phyloP scores from a whole-genome alignment of 2,797 vertebrate species.

The Ambastaia sidthimunki region DNA sequence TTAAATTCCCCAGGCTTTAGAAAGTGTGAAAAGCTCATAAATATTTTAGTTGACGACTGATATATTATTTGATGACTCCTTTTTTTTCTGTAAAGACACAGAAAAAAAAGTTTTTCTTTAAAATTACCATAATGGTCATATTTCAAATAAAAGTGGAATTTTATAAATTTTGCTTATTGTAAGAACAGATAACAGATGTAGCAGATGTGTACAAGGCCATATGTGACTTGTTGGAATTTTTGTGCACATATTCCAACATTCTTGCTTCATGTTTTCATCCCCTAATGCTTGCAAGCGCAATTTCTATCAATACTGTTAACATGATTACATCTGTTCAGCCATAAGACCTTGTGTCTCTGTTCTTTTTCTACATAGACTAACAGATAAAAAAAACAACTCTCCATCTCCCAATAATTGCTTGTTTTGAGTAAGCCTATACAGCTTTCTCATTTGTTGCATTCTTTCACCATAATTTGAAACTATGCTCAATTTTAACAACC shows the following conservation, averaged over 20 bases:
- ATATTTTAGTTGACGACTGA: too few relatives aligned
- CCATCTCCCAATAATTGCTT: slow-evolving; percentile 44
- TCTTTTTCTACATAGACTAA: slow-evolving; percentile 1
- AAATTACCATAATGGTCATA: too few relatives aligned
- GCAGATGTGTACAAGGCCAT: neutral
- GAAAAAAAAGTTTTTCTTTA: too few relatives aligned
- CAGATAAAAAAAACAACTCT: slow-evolving; percentile 37
- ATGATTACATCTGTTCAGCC: slow-evolving; percentile 51
- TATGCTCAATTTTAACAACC: neutral
- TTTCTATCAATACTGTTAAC: slow-evolving; percentile 39
- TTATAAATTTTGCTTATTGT: neutral
- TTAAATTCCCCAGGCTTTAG: neutral
- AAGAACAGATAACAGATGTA: slow-evolving; percentile 3
- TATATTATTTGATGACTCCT: too few relatives aligned
- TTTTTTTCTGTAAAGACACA: too few relatives aligned
- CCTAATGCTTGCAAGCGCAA: neutral
- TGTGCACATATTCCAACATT: slow-evolving; percentile 27
- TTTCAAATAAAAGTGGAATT: too few relatives aligned
- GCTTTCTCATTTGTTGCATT: slow-evolving; percentile 31
- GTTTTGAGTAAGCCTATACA: slow-evolving; percentile 40
- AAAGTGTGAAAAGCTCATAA: too few relatives aligned
- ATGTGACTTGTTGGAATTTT: neutral
- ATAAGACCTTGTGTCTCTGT: slow-evolving; percentile 24
- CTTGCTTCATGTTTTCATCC: slow-evolving; percentile 10
- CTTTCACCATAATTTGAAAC: slow-evolving; percentile 1